Base-by-base conservation (phyloP, 2,888 invertebrate species). In the Frankliniella fusca region DNA sequence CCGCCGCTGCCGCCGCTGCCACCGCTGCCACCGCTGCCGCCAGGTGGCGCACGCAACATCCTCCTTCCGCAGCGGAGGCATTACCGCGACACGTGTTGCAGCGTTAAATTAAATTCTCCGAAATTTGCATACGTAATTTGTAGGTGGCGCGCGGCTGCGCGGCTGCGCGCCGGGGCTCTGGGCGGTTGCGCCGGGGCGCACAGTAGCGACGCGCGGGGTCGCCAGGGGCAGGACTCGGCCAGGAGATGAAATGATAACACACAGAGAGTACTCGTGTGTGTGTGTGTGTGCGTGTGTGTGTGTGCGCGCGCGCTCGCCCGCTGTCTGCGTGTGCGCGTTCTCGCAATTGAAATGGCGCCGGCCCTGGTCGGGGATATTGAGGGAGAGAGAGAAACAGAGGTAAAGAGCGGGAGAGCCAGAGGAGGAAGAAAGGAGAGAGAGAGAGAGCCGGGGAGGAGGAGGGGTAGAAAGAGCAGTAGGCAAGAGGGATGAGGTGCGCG, bases 231-330 rank as follows among this genome's bases (percentile, higher is more conserved):
- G 8, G 27, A 76, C 27, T 18, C 61, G 70, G 70, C 70, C 23
- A 76, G 70, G 38, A 38, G 38, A 76, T 76, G 70, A 9, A 76
- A 76, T 76, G 70, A 76, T 76, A 76, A 76, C 70, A 70, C 54
- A 20, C 20, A 5, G 54, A 15, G 54, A 54, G 20, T 54, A 15
- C 54, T 54, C 8, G 54, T 54, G 54, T 54, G 54, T 54, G 54
- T 54, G 54, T 54, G 54, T 54, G 54, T 12, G 54, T 12, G 54
- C 5, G 54, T 12, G 15, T 54, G 54, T 54, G 54, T 54, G 54
- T 54, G 54, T 54, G 54, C 8, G 54, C n/a, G n/a, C n/a, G n/a
- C n/a, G n/a, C n/a, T n/a, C n/a, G n/a, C n/a, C n/a, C 15, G 11
- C 15, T 54, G 54, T 12, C 15, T 12, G 54, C 5, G 54, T 12